Conservation (phyloP, 2,888 invertebrate genomes). For the Spialia ferax region DNA sequence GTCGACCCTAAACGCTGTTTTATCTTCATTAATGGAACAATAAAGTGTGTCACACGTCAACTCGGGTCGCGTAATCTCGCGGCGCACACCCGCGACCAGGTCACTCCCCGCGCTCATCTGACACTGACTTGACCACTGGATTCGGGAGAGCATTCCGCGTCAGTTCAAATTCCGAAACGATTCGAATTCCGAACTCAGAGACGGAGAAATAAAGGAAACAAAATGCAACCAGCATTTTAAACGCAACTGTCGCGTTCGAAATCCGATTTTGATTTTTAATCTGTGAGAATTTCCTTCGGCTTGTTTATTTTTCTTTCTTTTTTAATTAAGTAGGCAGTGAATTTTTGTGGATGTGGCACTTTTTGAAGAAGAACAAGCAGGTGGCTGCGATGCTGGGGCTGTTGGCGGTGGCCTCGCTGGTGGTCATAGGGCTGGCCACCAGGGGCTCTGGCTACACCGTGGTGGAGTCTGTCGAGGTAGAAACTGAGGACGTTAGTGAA, state of each 20-base stretch:
- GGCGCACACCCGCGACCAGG: conserved; percentile 52
- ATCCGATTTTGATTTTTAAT: conserved; percentile 13
- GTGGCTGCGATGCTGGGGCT: conserved; percentile 77
- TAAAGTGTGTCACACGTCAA: conserved; percentile 69
- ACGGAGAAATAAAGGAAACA: conserved; percentile 28
- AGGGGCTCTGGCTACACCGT: conserved; percentile 57
- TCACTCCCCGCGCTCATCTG: conserved; percentile 32
- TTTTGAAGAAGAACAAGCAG: conserved; percentile 76
- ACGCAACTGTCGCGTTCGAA: neutral
- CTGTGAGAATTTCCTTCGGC: neutral
- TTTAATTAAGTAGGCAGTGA: conserved; percentile 3
- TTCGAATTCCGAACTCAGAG: conserved; percentile 6
- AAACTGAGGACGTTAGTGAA: conserved; percentile 72
- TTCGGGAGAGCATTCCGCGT: conserved; percentile 8
- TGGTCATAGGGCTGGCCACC: conserved; percentile 68
- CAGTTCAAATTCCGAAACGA: conserved; percentile 13
- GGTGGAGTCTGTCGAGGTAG: conserved; percentile 55
- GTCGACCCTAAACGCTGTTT: conserved; percentile 68
- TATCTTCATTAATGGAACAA: conserved; percentile 77
- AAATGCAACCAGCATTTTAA: conserved; percentile 23
- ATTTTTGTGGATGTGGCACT: conserved; percentile 74
- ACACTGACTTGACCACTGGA: conserved; percentile 27
- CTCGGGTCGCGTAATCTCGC: conserved; percentile 71
- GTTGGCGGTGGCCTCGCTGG: conserved; percentile 66
- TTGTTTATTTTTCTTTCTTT: neutral